Evolutionary conservation across 2,113 vertebrate genomes (phyloP).

Genomic region (Erpornis zantholeuca): DNA sequence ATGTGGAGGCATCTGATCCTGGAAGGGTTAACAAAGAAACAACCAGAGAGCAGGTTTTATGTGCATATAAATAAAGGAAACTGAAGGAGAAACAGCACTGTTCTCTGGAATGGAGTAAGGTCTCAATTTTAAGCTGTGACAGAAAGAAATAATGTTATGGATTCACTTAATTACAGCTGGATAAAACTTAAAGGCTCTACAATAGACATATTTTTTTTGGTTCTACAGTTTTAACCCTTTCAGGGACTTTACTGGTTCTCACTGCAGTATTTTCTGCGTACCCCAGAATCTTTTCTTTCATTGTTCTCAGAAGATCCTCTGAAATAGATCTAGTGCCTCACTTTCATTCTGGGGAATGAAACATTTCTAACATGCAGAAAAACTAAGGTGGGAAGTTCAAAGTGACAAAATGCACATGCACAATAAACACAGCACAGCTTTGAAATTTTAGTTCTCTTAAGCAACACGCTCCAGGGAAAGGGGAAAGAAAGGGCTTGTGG

Average conservation of each 20-base stretch:
- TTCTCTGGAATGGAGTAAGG: not conserved
- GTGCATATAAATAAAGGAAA: not conserved
- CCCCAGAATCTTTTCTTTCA: not conserved
- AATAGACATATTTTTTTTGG: not conserved
- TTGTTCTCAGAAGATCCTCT: not conserved
- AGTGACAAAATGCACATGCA: not conserved
- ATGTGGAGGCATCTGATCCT: not conserved
- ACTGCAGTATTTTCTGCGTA: not conserved
- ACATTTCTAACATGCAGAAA: not conserved
- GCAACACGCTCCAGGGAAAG: not conserved
- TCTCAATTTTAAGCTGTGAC: conserved; percentile 11
- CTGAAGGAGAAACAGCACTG: not conserved
- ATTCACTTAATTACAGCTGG: conserved; percentile 40
- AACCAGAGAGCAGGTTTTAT: not conserved
- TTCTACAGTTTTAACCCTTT: not conserved
- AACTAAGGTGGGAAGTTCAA: not conserved
- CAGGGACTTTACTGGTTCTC: not conserved
- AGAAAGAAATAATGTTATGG: conserved; percentile 21
- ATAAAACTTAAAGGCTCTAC: conserved; percentile 15
- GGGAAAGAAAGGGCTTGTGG: not conserved
- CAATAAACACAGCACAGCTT: not conserved
- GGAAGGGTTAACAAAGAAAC: conserved; percentile 4
- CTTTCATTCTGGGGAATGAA: not conserved
- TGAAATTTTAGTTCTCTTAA: not conserved
- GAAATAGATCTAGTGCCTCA: not conserved